Base-by-base conservation (phyloP, 2,797 vertebrate species). In the Nothura maculosa region DNA sequence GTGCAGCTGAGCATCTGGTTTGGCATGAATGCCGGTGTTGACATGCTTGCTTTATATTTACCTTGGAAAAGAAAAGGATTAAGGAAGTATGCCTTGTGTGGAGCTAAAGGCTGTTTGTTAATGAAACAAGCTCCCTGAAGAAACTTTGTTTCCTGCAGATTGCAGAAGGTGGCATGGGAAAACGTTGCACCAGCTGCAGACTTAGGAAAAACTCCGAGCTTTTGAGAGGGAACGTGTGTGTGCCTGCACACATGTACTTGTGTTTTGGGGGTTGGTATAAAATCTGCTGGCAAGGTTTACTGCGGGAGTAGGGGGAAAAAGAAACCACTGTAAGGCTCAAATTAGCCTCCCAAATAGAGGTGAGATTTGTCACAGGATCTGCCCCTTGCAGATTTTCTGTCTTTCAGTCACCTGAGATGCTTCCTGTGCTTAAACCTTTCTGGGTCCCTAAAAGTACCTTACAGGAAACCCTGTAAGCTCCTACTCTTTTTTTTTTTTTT, bases 291-390 rank as follows among this genome's bases (percentile, higher is more conserved):
- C 38, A 75, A 58, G n/a, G 18, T 55, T 82, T 90, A 60, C 50
- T 30, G 0, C n/a, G 87, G 43, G 6, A 85, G 19, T 0, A 3
- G 58, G 62, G 68, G 70, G 72, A 21, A 55, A 34, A 80, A 86
- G 27, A 80, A 85, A 75, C 12, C 18, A 68, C n/a, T n/a, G 22
- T 10, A 74, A n/a, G 36, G 22, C 36, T 82, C 57, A 63, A 86
- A 66, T 28, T 45, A 90, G 25, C 20, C 10, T 12, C 10, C 57
- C 63, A 48, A 88, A 82, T 32, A 90, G 67, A 76, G 48, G n/a
- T 78, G 73, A 55, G 50, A 78, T 92, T 93, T 85, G 72, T 85
- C 81, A 91, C 67, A 90, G 60, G 78, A 89, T 77, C 64, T 95
- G 34, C 32, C 58, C 34, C 73, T 89, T 90, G 66, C 79, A 60